Evolutionary conservation across 1,140 invertebrate species (phyloP), one percentile per base, ranked within the genome.

Genomic region (Drusus annulatus): DNA sequence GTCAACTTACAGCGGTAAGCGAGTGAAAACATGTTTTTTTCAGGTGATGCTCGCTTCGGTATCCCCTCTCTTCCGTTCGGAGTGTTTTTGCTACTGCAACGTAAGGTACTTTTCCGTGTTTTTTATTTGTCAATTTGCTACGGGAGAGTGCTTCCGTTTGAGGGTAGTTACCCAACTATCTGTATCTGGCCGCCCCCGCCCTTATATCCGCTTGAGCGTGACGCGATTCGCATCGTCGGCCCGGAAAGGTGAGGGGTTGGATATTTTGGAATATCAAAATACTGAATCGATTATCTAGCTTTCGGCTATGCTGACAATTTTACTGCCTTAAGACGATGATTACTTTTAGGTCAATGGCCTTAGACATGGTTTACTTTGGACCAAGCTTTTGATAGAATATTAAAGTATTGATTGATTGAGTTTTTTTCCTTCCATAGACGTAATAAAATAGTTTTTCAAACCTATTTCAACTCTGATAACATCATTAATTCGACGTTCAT

Each of bases 71-170:
- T 45, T 45, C 36, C 36, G 36, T 45, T 45, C 2, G 7, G 10
- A 45, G 8, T 2, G 5, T 45, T 45, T 45, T 45, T 45, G 36
- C 36, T 45, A 13, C 56, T 60, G 56, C 56, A 21, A 15, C 19
- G 23, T 17, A 19, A 60, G 56, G 56, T 23, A 60, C 4, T 45
- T 45, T 10, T 45, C 36, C 36, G 36, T 45, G n/a, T 65, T 65
- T 65, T 69, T 69, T 69, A 50, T 69, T 45, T 69, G 28, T 45
- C 65, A 69, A 69, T 69, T 69, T 69, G 65, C 51, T 69, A 45
- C 65, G 45, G 65, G 21, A 45, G 65, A 23, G 65, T 50, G 65
- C 16, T 69, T 69, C 36, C 36, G 65, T 23, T 45, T 51, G 15
- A 69, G 65, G 65, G 65, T 69, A 45, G 65, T 19, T 50, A 45